Percentiles rank a stretch among this genome's conserved stretches.
These are phyloP conservation scores for Catocala nupta DNA, from an alignment of 2,888 invertebrate genomes.

Conservation along the genomic window DNA sequence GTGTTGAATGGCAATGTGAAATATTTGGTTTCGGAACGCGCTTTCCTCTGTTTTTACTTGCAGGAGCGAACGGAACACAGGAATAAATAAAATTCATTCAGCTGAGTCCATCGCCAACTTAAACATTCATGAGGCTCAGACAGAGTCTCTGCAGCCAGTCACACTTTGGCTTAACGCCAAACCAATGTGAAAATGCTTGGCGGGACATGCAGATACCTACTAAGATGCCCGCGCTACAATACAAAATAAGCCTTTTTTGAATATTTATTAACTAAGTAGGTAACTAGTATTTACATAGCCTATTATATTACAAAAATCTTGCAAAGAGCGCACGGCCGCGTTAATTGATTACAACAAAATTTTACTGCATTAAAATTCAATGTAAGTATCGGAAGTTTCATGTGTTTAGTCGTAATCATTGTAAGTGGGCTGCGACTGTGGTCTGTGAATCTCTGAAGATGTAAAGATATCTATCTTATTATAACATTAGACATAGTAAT, in stretches of 20 bases:
- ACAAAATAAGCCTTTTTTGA: too few species aligned
- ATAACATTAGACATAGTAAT: conserved; percentile 43
- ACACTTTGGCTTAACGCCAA: conserved; percentile 10
- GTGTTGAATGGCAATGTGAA: conserved; percentile 46
- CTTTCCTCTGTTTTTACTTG: conserved; percentile 30
- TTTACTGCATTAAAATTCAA: too few species aligned
- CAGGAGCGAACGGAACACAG: not conserved
- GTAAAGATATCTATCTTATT: conserved; percentile 30
- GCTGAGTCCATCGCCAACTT: not conserved
- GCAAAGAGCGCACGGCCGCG: too few species aligned
- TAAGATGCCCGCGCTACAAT: not conserved
- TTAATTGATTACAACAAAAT: too few species aligned
- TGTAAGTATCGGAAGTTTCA: too few species aligned
- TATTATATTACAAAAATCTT: too few species aligned
- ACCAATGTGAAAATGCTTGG: conserved; percentile 1
- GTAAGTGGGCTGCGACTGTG: too few species aligned
- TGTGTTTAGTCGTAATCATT: too few species aligned
- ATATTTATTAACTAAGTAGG: too few species aligned
- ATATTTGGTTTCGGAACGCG: conserved; percentile 48
- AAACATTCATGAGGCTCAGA: not conserved
- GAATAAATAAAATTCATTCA: conserved; percentile 12
- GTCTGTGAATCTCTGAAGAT: conserved; percentile 22
- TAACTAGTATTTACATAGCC: too few species aligned
- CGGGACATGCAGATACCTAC: not conserved
- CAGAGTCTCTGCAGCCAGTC: conserved; percentile 1